Evolutionary conservation across 2,797 vertebrate species (phyloP).

Genomic region (Ctenopoma kingsleyae): DNA sequence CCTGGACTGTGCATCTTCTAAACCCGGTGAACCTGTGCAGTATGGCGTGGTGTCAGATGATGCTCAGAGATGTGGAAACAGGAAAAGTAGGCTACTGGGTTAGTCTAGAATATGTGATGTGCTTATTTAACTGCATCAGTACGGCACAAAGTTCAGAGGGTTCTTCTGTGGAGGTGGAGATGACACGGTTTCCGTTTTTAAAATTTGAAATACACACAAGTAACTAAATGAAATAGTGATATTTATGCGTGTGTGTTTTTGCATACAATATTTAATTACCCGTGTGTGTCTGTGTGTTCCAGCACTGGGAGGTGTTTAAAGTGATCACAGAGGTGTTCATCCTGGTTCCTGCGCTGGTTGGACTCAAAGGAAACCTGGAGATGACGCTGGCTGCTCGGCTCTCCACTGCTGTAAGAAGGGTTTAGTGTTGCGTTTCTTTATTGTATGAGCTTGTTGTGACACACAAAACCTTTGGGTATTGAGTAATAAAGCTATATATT

Average conservation of each 20-base stretch:
- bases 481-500: background rate
- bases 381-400: slow-evolving; percentile 97
- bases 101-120: slow-evolving; percentile 62
- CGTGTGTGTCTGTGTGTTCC: slow-evolving; percentile 56
- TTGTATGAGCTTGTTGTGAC: background rate
- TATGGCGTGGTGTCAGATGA: background rate
- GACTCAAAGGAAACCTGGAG: slow-evolving; percentile 98
- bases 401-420: slow-evolving; percentile 92
- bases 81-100: slow-evolving; percentile 68
- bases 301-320: slow-evolving; percentile 96
- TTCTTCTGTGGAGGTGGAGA: slow-evolving; percentile 11
- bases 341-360: slow-evolving; percentile 94
- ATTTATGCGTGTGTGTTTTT: background rate
- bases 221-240: too few species aligned
- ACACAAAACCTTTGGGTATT: background rate
- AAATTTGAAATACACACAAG: background rate
- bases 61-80: slow-evolving; percentile 56
- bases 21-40: slow-evolving; percentile 59
- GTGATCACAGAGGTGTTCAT: slow-evolving; percentile 94
- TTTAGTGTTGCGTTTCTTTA: background rate
- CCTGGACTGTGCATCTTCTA: slow-evolving; percentile 31
- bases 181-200: background rate
- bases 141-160: slow-evolving; percentile 21
- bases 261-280: too few species aligned
- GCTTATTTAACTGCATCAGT: slow-evolving; percentile 51